Evolutionary conservation across 1,140 invertebrate species (phyloP).

Genomic region (Drosophila watanabei): DNA sequence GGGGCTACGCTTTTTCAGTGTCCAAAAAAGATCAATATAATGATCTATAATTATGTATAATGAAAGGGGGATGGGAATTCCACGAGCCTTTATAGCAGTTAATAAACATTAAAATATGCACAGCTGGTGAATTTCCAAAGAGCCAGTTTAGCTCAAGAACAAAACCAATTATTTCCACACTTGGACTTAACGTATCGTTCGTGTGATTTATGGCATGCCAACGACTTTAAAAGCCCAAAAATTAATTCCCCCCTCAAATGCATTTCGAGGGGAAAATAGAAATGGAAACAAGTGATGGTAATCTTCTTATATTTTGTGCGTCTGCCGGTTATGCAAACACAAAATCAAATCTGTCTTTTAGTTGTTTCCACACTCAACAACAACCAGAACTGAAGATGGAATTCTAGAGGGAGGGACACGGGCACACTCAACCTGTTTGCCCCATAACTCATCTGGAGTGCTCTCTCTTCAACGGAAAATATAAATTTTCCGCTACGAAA

Average conservation of each 20-base stretch:
- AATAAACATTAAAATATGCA: constrained; percentile 38
- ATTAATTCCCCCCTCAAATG: constrained; percentile 19
- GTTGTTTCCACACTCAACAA: constrained; percentile 18
- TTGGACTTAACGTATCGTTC: not conserved
- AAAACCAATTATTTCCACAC: constrained; percentile 33
- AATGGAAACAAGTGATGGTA: constrained; percentile 9
- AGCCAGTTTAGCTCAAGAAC: constrained; percentile 17
- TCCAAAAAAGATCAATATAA: constrained; percentile 52
- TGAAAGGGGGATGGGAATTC: constrained; percentile 41
- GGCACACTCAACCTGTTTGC: constrained; percentile 34
- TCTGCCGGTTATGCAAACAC: constrained; percentile 31
- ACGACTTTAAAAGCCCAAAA: constrained; percentile 12
- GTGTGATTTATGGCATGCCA: constrained; percentile 32
- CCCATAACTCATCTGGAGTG: constrained; percentile 48
- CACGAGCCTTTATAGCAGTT: constrained; percentile 28
- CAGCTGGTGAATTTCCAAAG: constrained; percentile 26
- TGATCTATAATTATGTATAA: constrained; percentile 71
- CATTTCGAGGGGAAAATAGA: not conserved
- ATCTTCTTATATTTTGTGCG: constrained; percentile 30
- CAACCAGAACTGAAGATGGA: constrained; percentile 11
- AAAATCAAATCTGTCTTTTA: constrained; percentile 34
- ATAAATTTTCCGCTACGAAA: constrained; percentile 49
- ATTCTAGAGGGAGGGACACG: not conserved
- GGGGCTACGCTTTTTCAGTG: constrained; percentile 9
- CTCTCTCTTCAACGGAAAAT: constrained; percentile 44